Percentiles rank a stretch among this genome's conserved stretches.
These are phyloP conservation scores for Eudemis profundana DNA, from an alignment of 2,888 invertebrate genomes.

Conservation along the genomic window DNA sequence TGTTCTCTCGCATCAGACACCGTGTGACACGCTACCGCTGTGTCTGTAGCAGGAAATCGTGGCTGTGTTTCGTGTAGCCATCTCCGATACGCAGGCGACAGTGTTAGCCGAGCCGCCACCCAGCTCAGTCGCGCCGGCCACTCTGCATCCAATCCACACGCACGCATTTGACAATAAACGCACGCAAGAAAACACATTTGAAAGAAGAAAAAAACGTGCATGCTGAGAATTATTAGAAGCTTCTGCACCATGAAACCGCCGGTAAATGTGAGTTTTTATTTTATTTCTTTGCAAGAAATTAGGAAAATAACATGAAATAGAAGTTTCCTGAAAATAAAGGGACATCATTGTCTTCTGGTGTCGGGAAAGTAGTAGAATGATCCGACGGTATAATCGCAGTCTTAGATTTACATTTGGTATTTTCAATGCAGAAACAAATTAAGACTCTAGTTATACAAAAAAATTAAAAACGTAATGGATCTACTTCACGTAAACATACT, in stretches of 20 bases:
- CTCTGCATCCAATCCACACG: constrained; percentile 56
- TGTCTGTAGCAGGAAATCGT: constrained; percentile 24
- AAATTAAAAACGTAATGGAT: too few species aligned
- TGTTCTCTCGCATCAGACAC: constrained; percentile 16
- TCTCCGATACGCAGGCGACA: constrained; percentile 50
- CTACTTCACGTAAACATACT: too few species aligned
- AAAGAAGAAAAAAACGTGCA: constrained; percentile 52
- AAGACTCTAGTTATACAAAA: too few species aligned
- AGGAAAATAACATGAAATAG: neutral
- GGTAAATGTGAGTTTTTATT: constrained; percentile 70
- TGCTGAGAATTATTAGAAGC: constrained; percentile 70
- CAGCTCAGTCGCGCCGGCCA: constrained; percentile 62
- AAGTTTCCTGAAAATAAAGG: neutral
- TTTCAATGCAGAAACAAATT: too few species aligned
- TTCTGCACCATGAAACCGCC: constrained; percentile 80
- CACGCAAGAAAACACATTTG: constrained; percentile 30
- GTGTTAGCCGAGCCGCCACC: constrained; percentile 73
- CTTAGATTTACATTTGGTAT: too few species aligned
- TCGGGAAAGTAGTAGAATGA: too few species aligned
- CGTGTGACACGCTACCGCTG: constrained; percentile 20
- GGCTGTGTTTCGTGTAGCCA: constrained; percentile 24
- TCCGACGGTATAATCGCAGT: too few species aligned
- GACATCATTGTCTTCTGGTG: neutral
- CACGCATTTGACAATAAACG: constrained; percentile 41
- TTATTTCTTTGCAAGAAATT: constrained; percentile 7